phyloP scores from a whole-genome alignment of 2,888 invertebrate species.

The Gymnocheta viridis region DNA sequence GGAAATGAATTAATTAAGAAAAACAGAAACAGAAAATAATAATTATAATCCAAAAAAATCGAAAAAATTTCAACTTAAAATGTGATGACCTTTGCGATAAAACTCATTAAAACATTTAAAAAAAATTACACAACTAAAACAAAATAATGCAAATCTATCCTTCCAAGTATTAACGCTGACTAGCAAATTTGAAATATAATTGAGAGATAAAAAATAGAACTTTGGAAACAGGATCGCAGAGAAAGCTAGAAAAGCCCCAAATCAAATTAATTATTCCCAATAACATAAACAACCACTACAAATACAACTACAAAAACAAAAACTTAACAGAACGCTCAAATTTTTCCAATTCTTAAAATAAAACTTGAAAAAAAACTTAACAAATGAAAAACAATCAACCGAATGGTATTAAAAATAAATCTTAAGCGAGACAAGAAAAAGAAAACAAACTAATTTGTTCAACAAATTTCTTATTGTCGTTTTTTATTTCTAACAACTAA shows the following conservation, averaged over 20 bases:
- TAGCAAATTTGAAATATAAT: constrained; percentile 54
- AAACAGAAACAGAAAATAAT: constrained; percentile 10
- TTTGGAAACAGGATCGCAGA: neutral
- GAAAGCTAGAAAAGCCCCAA: neutral
- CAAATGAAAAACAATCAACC: constrained; percentile 62
- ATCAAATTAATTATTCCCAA: neutral
- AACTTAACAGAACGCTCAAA: constrained; percentile 59
- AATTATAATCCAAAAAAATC: constrained; percentile 19
- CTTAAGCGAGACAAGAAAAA: constrained; percentile 8
- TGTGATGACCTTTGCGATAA: constrained; percentile 35
- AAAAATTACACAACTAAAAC: neutral
- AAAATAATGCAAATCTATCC: constrained; percentile 65
- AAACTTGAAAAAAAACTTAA: constrained; percentile 21
- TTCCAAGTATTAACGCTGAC: constrained; percentile 72
- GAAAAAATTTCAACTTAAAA: constrained; percentile 11
- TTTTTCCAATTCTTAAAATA: constrained; percentile 60
- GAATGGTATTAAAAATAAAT: constrained; percentile 63
- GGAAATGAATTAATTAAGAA: constrained; percentile 72
- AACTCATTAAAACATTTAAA: constrained; percentile 3
- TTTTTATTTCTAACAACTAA: constrained; percentile 52
- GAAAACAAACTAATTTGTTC: constrained; percentile 12
- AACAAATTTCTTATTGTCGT: constrained; percentile 41
- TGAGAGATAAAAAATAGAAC: neutral
- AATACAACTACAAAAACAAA: constrained; percentile 19
- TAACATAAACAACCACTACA: constrained; percentile 4